phyloP scores from a whole-genome alignment of 2,888 invertebrate genomes.

The Ormia ochracea region DNA sequence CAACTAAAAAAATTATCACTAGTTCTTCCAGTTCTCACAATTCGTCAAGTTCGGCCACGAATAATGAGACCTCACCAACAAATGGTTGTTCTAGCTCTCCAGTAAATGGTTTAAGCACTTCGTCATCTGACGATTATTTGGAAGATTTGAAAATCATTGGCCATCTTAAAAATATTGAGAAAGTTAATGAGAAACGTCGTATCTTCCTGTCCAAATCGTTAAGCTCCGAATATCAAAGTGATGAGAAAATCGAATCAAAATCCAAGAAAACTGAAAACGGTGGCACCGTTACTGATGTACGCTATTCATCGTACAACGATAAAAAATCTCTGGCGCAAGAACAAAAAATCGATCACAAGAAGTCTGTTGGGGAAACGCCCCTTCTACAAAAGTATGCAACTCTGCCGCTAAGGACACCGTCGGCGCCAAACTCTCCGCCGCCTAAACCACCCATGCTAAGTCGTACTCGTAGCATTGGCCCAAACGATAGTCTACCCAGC shows the following conservation, averaged over 20 bases:
- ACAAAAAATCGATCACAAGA: slow-evolving; percentile 44
- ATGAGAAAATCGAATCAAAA: slow-evolving; percentile 57
- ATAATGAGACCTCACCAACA: slow-evolving; percentile 15
- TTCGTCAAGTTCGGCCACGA: slow-evolving; percentile 30
- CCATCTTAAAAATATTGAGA: slow-evolving; percentile 69
- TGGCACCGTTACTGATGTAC: slow-evolving; percentile 18
- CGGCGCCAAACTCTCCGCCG: slow-evolving; percentile 69
- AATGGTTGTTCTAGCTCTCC: slow-evolving; percentile 27
- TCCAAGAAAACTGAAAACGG: slow-evolving; percentile 34
- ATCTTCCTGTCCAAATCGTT: slow-evolving; percentile 69
- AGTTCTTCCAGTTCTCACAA: slow-evolving; percentile 55
- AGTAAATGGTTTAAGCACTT: slow-evolving; percentile 43
- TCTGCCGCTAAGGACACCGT: slow-evolving; percentile 57
- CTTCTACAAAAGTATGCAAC: slow-evolving; percentile 52
- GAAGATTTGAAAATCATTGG: slow-evolving; percentile 68
- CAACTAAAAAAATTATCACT: slow-evolving; percentile 54
- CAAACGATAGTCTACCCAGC: slow-evolving; percentile 65
- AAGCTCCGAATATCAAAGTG: slow-evolving; percentile 63
- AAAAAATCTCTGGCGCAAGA: slow-evolving; percentile 44
- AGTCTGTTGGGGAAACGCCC: slow-evolving; percentile 6
- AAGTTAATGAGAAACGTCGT: slow-evolving; percentile 71
- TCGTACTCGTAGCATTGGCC: slow-evolving; percentile 71
- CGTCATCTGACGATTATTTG: slow-evolving; percentile 49
- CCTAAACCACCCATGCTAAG: slow-evolving; percentile 73
- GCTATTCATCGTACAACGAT: slow-evolving; percentile 26